phyloP scores from a whole-genome alignment of 2,888 invertebrate genomes.

The Pediacus dermestoides region DNA sequence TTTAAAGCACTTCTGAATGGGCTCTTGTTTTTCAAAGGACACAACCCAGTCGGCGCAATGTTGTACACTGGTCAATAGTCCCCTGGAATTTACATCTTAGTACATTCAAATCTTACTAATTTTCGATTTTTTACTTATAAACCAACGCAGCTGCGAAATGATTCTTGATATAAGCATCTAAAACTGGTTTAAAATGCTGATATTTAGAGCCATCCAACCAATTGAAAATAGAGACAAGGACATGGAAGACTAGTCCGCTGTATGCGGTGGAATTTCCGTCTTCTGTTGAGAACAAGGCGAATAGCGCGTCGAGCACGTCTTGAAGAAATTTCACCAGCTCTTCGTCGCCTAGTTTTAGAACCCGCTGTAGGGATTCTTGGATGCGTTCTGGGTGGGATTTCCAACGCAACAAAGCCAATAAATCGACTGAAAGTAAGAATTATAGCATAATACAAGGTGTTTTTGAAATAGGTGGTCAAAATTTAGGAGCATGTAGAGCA shows the following conservation, averaged over 20 bases:
- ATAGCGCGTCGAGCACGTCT: conserved; percentile 89
- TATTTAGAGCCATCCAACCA: conserved; percentile 86
- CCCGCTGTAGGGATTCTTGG: conserved; percentile 77
- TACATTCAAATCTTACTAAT: neutral
- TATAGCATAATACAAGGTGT: neutral
- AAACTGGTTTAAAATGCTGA: conserved; percentile 90
- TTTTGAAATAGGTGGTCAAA: no score
- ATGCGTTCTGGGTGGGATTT: conserved; percentile 83
- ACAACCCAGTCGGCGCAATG: conserved; percentile 86
- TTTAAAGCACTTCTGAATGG: conserved; percentile 84
- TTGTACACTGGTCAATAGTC: conserved; percentile 82
- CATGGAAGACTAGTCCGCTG: conserved; percentile 88
- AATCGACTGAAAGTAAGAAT: conserved; percentile 62
- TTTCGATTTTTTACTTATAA: conserved; percentile 64
- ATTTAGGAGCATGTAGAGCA: no score
- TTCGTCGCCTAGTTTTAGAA: conserved; percentile 79
- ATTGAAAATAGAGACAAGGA: conserved; percentile 88
- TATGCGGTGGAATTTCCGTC: conserved; percentile 86
- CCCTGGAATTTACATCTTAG: no score
- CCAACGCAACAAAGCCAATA: conserved; percentile 88
- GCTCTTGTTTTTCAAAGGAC: conserved; percentile 82
- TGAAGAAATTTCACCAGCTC: conserved; percentile 93
- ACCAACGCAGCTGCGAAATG: conserved; percentile 94
- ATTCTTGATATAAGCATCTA: conserved; percentile 90
- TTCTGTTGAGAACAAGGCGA: conserved; percentile 89